Evolutionary conservation across 2,113 vertebrate genomes (phyloP), one percentile per base, ranked within the genome.

Genomic region (Trogon melanurus): DNA sequence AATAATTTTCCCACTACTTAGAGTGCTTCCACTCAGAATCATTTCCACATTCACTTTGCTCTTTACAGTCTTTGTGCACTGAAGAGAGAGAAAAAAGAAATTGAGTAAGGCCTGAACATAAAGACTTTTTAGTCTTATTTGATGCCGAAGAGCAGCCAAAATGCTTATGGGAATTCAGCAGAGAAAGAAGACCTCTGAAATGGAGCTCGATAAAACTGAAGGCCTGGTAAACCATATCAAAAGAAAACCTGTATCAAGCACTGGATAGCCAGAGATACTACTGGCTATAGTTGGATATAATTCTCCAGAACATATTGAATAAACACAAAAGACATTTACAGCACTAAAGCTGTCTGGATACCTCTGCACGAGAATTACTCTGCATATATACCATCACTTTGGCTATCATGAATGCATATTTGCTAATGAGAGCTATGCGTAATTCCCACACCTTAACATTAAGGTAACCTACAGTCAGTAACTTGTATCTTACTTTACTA

Each of bases 301-400:
- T 73, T 93, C 54, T 95, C 34, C 50, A 23, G 58, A 91, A 93
- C 45, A 76, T 27, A 89, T 4, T 92, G 65, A 91, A 89, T 88
- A 95, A 97, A 92, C 61, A 79, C 53, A 78, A n/a, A 8, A 88
- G 82, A 88, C 71, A 88, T 87, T 96, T 93, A 89, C n/a, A 93
- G 71, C 74, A 96, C 73, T 95, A 97, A 96, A 92, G 71, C 81
- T 94, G 88, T 83, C 95, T 29, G 8, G 84, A 76, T 80, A 91
- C 53, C 70, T 91, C 94, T 75, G 48, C 8, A 85, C 81, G 54
- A 93, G 74, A 94, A 94, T 91, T 93, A 94, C 38, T 85, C 70
- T 91, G 75, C 56, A 75, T 61, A 89, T 89, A 80, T 79, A 80
- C 56, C 38, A 67, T 56, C 76, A 91, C 81, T 96, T 85, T 71